A percentile compares a stretch with the other conserved stretches of the same genome.
Conservation (phyloP, 1,140 invertebrate species). For the Anoplolepis gracilipes region DNA sequence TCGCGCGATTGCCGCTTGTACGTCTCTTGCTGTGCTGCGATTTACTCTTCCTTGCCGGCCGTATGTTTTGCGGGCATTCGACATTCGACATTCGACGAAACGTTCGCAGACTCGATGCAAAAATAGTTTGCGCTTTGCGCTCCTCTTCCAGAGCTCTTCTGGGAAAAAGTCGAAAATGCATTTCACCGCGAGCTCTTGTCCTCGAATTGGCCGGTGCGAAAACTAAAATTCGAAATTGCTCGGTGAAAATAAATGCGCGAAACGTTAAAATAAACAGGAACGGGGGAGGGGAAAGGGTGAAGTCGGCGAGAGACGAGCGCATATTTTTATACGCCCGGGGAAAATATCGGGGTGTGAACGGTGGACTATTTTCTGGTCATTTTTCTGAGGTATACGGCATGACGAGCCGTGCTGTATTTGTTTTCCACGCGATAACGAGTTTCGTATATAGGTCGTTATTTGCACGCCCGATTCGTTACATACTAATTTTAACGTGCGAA, state of each 20-base stretch:
- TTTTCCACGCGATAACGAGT: slow-evolving; percentile 56
- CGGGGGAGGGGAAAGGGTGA: slow-evolving; percentile 19
- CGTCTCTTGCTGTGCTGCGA: slow-evolving; percentile 20
- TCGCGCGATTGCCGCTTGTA: slow-evolving; percentile 19
- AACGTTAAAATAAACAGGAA: slow-evolving; percentile 63
- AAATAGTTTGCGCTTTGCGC: slow-evolving; percentile 13
- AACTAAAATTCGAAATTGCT: slow-evolving; percentile 52
- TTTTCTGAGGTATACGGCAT: slow-evolving; percentile 56
- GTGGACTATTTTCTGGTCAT: slow-evolving; percentile 56
- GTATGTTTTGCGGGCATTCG: not conserved
- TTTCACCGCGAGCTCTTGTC: not conserved
- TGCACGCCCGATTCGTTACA: slow-evolving; percentile 60
- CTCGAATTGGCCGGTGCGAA: slow-evolving; percentile 16
- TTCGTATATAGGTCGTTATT: slow-evolving; percentile 62
- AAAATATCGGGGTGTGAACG: slow-evolving; percentile 55
- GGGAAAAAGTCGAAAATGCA: slow-evolving; percentile 34
- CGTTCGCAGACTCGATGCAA: slow-evolving; percentile 29
- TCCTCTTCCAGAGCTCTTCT: not conserved
- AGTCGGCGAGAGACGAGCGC: slow-evolving; percentile 33
- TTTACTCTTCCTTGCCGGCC: slow-evolving; percentile 5
- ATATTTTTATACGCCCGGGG: slow-evolving; percentile 60
- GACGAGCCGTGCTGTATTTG: slow-evolving; percentile 51
- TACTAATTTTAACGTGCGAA: slow-evolving; percentile 55
- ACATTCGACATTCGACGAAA: slow-evolving; percentile 53
- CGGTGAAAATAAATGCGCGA: slow-evolving; percentile 40